Evolutionary conservation across 2,113 vertebrate genomes (phyloP).

Genomic region (Crotophaga sulcirostris): DNA sequence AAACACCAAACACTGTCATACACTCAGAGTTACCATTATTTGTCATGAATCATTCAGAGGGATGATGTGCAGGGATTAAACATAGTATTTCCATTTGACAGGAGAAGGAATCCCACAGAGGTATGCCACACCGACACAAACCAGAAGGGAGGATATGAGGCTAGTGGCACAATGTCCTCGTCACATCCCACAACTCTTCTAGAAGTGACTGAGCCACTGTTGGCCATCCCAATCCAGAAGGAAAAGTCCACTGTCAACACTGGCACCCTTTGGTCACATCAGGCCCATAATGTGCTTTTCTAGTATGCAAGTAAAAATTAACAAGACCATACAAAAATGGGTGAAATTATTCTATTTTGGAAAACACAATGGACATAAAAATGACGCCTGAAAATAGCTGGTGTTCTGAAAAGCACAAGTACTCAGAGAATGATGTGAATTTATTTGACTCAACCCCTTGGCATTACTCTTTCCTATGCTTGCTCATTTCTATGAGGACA

Average conservation of each 20-base stretch:
- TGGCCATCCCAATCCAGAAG: background rate
- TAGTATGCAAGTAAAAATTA: background rate
- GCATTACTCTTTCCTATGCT: background rate
- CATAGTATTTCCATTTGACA: background rate
- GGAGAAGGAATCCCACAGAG: background rate
- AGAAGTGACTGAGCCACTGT: background rate
- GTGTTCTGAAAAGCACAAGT: background rate
- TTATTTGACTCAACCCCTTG: background rate
- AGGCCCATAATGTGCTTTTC: background rate
- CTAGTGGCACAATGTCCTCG: background rate
- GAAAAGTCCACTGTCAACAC: background rate
- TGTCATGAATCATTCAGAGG: background rate
- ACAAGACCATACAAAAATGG: background rate
- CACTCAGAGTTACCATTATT: accelerated
- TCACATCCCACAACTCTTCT: accelerated
- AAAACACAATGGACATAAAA: background rate
- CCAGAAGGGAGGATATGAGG: background rate
- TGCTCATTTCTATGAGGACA: background rate
- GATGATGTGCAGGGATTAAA: background rate
- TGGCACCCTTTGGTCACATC: background rate
- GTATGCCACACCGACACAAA: background rate
- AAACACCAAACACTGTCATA: background rate
- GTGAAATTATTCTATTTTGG: background rate
- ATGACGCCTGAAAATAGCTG: background rate
- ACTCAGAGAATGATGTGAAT: background rate